Evolutionary conservation across 2,888 invertebrate genomes (phyloP).

Genomic region (Ypsolopha scabrella): DNA sequence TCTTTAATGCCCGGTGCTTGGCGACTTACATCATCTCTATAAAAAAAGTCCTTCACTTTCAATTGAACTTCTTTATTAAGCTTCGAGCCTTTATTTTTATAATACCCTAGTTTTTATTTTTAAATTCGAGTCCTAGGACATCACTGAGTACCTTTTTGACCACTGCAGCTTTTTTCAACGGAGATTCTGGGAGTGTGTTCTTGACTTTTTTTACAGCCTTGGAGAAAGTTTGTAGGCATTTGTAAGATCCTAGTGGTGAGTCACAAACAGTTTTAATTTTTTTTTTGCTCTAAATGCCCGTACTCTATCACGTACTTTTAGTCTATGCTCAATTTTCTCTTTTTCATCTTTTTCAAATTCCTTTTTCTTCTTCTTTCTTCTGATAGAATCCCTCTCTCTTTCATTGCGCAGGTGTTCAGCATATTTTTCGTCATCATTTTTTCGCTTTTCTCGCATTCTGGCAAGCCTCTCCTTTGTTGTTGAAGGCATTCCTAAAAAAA

Average conservation of each 20-base stretch:
- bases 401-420: constrained; percentile 1
- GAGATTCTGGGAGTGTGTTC: constrained; percentile 2
- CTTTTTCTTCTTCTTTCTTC: neutral
- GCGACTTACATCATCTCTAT: constrained; percentile 1
- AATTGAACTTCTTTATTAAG: too few species aligned
- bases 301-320: constrained; percentile 2
- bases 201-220: constrained; percentile 1
- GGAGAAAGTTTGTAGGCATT: constrained; percentile 3
- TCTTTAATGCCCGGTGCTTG: neutral
- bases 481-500: too few species aligned
- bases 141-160: constrained; percentile 1
- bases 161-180: constrained; percentile 2
- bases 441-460: neutral
- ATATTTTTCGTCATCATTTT: neutral
- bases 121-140: neutral
- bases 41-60: constrained; percentile 1
- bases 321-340: neutral
- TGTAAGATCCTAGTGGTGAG: constrained; percentile 1
- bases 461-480: too few species aligned
- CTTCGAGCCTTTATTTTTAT: too few species aligned
- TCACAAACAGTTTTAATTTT: neutral
- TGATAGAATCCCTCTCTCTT: neutral
- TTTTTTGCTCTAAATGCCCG: constrained; percentile 2
- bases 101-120: neutral
- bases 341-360: neutral